Percentiles rank a stretch among this genome's conserved stretches.
These are phyloP conservation scores for Drosophila nigrodunni DNA, from an alignment of 1,140 invertebrate genomes.

Conservation along the genomic window DNA sequence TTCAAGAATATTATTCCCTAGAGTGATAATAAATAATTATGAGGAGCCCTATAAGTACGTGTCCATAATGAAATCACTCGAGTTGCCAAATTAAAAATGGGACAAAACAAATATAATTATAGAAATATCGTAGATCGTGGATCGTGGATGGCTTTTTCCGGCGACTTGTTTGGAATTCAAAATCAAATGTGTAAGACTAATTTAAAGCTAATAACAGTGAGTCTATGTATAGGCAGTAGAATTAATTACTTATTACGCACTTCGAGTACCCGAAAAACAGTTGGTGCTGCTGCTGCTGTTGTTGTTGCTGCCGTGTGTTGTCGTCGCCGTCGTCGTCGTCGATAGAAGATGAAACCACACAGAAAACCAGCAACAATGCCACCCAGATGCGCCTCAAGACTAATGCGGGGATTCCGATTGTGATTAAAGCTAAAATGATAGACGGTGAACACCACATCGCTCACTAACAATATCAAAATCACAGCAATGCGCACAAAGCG, in stretches of 20 bases:
- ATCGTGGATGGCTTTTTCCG: conserved; percentile 5
- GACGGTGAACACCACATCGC: conserved; percentile 85
- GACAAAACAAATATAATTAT: background rate
- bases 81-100: conserved; percentile 12
- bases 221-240: conserved; percentile 12
- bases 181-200: conserved; percentile 20
- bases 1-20: conserved; percentile 4
- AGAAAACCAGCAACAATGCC: conserved; percentile 92
- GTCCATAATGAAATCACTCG: conserved; percentile 13
- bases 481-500: conserved; percentile 86
- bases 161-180: conserved; percentile 23
- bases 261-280: conserved; percentile 7
- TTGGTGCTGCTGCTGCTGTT: background rate
- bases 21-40: conserved; percentile 14
- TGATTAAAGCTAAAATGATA: conserved; percentile 84
- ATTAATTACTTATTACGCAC: conserved; percentile 25
- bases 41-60: conserved; percentile 21
- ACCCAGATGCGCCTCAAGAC: conserved; percentile 92
- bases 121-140: background rate
- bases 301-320: background rate
- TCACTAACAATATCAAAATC: conserved; percentile 87
- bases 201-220: conserved; percentile 11
- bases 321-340: conserved; percentile 39
- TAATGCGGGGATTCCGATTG: conserved; percentile 86
- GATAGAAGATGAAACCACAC: conserved; percentile 91